A percentile compares a stretch with the other conserved stretches of the same genome.
Conservation (phyloP, 2,888 invertebrate genomes). For the Chesias legatella region DNA sequence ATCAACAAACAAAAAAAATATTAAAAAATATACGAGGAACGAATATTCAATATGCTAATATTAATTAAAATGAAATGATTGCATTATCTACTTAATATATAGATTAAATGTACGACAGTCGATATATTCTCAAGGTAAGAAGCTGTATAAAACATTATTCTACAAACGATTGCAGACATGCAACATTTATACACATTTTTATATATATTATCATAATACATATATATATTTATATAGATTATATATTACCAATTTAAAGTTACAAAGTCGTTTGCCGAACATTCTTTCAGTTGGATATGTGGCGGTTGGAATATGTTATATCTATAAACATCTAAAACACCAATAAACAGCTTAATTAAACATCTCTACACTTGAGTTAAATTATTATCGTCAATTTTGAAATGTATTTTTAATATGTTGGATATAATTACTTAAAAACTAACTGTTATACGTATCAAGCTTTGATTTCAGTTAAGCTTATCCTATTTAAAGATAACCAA, state of each 20-base stretch:
- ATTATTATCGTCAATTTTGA: slow-evolving; percentile 23
- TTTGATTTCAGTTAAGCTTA: slow-evolving; percentile 24
- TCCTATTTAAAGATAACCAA: slow-evolving; percentile 4
- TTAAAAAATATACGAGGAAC: slow-evolving; percentile 29
- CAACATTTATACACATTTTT: slow-evolving; percentile 21
- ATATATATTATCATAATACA: no score
- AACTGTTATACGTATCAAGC: slow-evolving; percentile 11
- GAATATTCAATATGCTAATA: slow-evolving; percentile 18
- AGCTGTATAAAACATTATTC: slow-evolving; percentile 28
- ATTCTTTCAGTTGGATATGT: slow-evolving; percentile 13
- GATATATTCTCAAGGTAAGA: slow-evolving; percentile 24
- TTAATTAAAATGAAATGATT: slow-evolving; percentile 17
- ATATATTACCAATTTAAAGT: slow-evolving; percentile 1
- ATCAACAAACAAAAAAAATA: slow-evolving; percentile 22
- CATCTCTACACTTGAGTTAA: slow-evolving; percentile 16
- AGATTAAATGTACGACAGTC: slow-evolving; percentile 28
- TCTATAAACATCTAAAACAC: slow-evolving; percentile 12
- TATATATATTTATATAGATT: slow-evolving; percentile 1
- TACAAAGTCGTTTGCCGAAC: slow-evolving; percentile 3
- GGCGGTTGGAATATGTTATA: slow-evolving; percentile 1
- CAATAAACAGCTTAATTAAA: slow-evolving; percentile 19
- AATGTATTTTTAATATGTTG: slow-evolving; percentile 30
- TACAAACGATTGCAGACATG: slow-evolving; percentile 23
- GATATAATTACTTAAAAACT: slow-evolving; percentile 33
- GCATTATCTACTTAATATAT: slow-evolving; percentile 26